These are phyloP conservation scores for Panorpa germanica DNA, from an alignment of 2,888 invertebrate genomes.

Conservation along the genomic window DNA sequence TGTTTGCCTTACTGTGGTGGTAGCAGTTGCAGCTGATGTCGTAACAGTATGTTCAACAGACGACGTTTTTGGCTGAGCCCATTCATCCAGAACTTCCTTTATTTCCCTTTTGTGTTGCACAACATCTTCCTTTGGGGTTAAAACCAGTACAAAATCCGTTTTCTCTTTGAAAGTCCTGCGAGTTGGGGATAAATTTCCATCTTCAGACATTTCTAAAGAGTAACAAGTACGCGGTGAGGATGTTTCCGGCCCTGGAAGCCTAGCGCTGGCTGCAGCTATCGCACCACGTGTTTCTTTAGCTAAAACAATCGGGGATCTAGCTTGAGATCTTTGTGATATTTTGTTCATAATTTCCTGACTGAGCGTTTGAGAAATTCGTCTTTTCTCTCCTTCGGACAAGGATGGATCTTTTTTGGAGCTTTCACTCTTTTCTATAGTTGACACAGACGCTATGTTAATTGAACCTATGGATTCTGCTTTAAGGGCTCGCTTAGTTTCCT, in stretches of 20 bases:
- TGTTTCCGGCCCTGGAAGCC: conserved; percentile 19
- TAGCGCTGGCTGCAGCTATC: conserved; percentile 32
- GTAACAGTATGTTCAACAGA: no score
- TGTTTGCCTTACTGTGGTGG: conserved; percentile 15
- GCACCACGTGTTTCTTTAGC: conserved; percentile 41
- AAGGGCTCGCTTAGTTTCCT: no score
- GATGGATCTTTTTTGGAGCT: conserved; percentile 12
- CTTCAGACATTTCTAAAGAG: conserved; percentile 25
- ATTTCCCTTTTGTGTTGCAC: conserved; percentile 19
- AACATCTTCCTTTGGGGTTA: conserved; percentile 22
- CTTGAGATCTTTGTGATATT: conserved; percentile 26
- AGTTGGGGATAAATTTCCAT: conserved; percentile 14
- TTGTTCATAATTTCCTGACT: conserved; percentile 54
- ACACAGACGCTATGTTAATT: conserved; percentile 21
- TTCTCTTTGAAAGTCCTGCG: conserved; percentile 13
- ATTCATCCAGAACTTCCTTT: conserved; percentile 24
- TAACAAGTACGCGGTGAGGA: conserved; percentile 27
- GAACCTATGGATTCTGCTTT: conserved; percentile 38
- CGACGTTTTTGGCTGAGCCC: conserved; percentile 25
- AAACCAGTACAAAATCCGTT: conserved; percentile 25
- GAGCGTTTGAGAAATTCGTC: conserved; percentile 47
- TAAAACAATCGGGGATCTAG: conserved; percentile 21
- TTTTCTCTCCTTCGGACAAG: conserved; percentile 50
- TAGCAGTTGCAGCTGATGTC: conserved; percentile 15
- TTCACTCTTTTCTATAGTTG: conserved; percentile 2